Evolutionary conservation across 2,888 invertebrate genomes (phyloP).

Genomic region (Drosophila fungiperda): DNA sequence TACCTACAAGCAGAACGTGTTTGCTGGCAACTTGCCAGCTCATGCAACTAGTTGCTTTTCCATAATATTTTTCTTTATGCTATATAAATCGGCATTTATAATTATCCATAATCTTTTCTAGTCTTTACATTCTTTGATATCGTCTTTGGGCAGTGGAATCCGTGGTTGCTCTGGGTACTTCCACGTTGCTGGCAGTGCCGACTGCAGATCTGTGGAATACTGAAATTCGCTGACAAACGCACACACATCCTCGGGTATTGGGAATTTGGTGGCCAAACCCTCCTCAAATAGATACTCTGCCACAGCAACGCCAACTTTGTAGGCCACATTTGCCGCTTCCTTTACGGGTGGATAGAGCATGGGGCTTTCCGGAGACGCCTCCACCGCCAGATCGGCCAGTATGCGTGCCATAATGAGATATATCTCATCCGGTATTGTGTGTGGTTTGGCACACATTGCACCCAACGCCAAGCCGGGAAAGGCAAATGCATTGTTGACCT

Average conservation of each 20-base stretch:
- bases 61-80: not conserved
- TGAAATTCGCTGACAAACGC: slow-evolving; percentile 12
- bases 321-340: slow-evolving; percentile 44
- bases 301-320: slow-evolving; percentile 32
- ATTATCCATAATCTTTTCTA: not conserved
- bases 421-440: slow-evolving; percentile 47
- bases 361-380: slow-evolving; percentile 8
- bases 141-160: slow-evolving; percentile 10
- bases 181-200: slow-evolving; percentile 45
- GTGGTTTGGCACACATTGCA: slow-evolving; percentile 22
- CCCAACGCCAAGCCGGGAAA: slow-evolving; percentile 66
- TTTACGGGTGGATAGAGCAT: slow-evolving; percentile 47
- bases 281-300: slow-evolving; percentile 33
- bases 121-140: not conserved
- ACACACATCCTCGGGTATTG: slow-evolving; percentile 32
- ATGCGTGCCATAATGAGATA: slow-evolving; percentile 52
- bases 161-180: slow-evolving; percentile 31
- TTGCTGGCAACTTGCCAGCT: not conserved
- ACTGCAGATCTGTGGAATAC: slow-evolving; percentile 25
- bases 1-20: not conserved
- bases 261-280: slow-evolving; percentile 9
- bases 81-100: not conserved
- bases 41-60: slow-evolving; percentile 11
- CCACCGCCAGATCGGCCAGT: slow-evolving; percentile 31
- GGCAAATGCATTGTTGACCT: slow-evolving; percentile 65